These are phyloP conservation scores for Amazona vittata DNA, from an alignment of 2,113 vertebrate genomes.

Conservation along the genomic window DNA sequence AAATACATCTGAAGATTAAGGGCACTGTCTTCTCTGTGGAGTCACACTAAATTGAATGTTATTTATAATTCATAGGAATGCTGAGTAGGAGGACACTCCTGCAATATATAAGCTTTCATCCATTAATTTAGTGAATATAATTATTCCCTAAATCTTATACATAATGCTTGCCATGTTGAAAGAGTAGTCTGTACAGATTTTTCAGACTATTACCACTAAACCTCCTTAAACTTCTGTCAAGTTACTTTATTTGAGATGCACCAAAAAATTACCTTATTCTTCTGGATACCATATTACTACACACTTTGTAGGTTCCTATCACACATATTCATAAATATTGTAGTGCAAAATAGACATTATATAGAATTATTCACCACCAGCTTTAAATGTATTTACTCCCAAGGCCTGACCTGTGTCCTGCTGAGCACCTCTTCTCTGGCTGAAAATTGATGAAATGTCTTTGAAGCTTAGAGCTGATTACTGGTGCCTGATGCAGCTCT, in stretches of 20 bases:
- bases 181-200: background rate
- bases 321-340: background rate
- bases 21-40: slow-evolving; percentile 12
- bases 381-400: background rate
- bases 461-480: background rate
- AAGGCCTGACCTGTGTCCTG: background rate
- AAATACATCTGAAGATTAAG: slow-evolving; percentile 53
- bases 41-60: slow-evolving; percentile 39
- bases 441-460: background rate
- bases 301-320: background rate
- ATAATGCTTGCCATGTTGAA: background rate
- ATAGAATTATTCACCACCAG: background rate
- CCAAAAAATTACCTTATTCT: background rate
- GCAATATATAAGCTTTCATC: slow-evolving; percentile 32
- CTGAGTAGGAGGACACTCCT: slow-evolving; percentile 24
- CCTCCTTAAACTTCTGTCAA: background rate
- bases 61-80: slow-evolving; percentile 57
- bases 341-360: background rate
- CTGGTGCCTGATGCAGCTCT: background rate
- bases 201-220: background rate
- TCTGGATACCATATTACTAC: background rate
- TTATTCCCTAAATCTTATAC: slow-evolving; percentile 20
- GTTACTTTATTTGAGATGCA: background rate
- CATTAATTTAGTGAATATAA: slow-evolving; percentile 55
- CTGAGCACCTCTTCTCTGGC: background rate